A percentile compares a stretch with the other conserved stretches of the same genome.
Evolutionary conservation across 2,113 vertebrate genomes (phyloP).

Genomic region (Ageneiosus marmoratus): DNA sequence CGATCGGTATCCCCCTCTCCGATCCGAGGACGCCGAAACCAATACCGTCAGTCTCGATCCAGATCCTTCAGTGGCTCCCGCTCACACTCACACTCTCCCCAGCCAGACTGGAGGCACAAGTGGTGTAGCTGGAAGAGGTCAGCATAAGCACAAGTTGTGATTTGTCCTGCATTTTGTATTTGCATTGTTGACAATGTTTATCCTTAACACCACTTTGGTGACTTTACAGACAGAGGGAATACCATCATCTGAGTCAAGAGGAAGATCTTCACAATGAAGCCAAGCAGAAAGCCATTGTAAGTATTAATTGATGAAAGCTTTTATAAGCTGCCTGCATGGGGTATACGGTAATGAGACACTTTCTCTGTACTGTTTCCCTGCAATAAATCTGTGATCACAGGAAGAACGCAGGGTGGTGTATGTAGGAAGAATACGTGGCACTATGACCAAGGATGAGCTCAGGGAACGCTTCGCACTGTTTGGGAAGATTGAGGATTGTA

Average conservation of each 20-base stretch:
- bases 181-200: not conserved
- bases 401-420: constrained; percentile 95
- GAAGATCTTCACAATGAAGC: constrained; percentile 57
- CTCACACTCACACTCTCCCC: constrained; percentile 57
- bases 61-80: constrained; percentile 70
- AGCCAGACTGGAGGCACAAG: constrained; percentile 36
- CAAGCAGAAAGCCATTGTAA: constrained; percentile 75
- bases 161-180: not conserved
- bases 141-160: not conserved
- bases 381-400: constrained; percentile 62
- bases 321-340: not conserved
- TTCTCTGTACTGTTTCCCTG: not conserved
- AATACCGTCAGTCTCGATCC: constrained; percentile 67
- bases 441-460: constrained; percentile 88
- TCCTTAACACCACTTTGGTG: not conserved
- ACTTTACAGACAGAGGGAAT: constrained; percentile 33
- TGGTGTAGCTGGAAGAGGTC: constrained; percentile 57
- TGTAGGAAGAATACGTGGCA: constrained; percentile 86
- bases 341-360: not conserved
- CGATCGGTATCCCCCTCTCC: constrained; percentile 45
- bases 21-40: constrained; percentile 47
- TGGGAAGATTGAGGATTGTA: constrained; percentile 92
- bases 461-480: constrained; percentile 88
- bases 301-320: constrained; percentile 29
- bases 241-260: not conserved